phyloP scores from a whole-genome alignment of 2,113 vertebrate species.

The Phoenicopterus ruber region DNA sequence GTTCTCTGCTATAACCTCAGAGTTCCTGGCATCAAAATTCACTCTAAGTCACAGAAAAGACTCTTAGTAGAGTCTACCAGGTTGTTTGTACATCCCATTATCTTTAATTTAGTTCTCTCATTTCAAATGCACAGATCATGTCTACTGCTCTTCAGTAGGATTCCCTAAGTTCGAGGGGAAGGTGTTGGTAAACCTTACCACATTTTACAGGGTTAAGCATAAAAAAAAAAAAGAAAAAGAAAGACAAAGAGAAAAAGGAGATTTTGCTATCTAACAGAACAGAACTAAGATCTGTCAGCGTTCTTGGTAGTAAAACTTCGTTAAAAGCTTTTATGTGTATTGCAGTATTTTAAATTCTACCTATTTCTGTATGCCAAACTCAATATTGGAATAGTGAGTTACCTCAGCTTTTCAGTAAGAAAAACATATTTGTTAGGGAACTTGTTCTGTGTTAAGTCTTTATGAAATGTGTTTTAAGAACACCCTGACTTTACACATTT shows the following conservation, averaged over 20 bases:
- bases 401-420: background rate
- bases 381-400: background rate
- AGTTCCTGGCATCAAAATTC: background rate
- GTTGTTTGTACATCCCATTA: background rate
- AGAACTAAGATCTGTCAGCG: background rate
- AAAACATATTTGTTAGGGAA: background rate
- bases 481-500: background rate
- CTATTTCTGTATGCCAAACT: background rate
- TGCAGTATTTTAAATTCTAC: background rate
- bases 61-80: background rate
- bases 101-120: background rate
- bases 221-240: background rate
- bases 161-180: background rate
- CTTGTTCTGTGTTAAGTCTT: background rate
- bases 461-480: background rate
- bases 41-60: background rate
- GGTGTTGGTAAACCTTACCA: background rate
- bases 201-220: background rate
- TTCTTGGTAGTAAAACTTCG: background rate
- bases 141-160: background rate
- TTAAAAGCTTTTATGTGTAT: background rate
- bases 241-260: rapidly evolving
- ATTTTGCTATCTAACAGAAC: background rate
- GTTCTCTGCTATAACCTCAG: background rate
- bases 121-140: background rate